phyloP scores from a whole-genome alignment of 2,797 vertebrate genomes.

The Astyanax mexicanus region DNA sequence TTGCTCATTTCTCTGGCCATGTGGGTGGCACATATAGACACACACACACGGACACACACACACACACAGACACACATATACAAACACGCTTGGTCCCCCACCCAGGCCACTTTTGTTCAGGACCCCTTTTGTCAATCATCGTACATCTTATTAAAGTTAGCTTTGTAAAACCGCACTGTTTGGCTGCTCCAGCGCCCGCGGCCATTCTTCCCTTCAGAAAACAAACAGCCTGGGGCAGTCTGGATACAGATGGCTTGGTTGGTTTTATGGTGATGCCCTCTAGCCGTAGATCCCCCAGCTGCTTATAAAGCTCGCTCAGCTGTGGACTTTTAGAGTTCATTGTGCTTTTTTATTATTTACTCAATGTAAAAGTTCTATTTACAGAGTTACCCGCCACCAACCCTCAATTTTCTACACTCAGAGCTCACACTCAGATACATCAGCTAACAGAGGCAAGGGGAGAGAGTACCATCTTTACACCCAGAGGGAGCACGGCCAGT shows the following conservation, averaged over 20 bases:
- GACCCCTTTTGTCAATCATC: slow-evolving; percentile 66
- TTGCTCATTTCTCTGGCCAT: neutral
- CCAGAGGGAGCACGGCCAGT: too few species aligned
- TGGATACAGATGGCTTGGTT: slow-evolving; percentile 34
- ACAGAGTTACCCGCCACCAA: too few species aligned
- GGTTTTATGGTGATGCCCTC: slow-evolving; percentile 14
- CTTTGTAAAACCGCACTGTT: slow-evolving; percentile 71
- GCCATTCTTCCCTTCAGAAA: slow-evolving; percentile 66
- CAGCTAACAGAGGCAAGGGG: too few species aligned
- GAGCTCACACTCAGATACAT: too few species aligned
- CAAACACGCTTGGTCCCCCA: neutral
- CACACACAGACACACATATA: slow-evolving; percentile 11
- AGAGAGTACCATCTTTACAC: too few species aligned
- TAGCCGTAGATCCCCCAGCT: neutral
- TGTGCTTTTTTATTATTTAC: too few species aligned
- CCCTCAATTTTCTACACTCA: too few species aligned
- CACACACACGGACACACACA: slow-evolving; percentile 33
- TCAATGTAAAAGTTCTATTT: too few species aligned
- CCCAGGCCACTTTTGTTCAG: neutral
- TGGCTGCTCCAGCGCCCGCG: slow-evolving; percentile 31
- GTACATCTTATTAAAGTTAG: slow-evolving; percentile 75
- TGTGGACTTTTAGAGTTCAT: neutral
- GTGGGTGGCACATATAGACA: slow-evolving; percentile 16
- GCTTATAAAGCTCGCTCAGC: neutral
- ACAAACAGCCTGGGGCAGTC: slow-evolving; percentile 65